Evolutionary conservation across 2,113 vertebrate genomes (phyloP).

Genomic region (Phyllopteryx taeniolatus): DNA sequence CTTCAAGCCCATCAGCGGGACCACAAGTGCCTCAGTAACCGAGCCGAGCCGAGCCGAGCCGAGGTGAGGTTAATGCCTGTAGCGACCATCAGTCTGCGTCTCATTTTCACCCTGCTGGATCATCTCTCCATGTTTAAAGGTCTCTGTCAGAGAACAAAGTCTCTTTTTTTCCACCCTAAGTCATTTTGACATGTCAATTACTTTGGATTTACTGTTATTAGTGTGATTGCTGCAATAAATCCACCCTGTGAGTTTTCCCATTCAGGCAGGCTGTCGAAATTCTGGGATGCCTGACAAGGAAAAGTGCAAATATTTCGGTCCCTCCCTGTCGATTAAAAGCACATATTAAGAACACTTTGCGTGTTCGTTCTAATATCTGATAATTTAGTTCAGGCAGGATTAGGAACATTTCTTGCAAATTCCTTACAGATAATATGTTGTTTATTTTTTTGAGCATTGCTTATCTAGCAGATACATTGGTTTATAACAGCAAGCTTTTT

Average conservation of each 20-base stretch:
- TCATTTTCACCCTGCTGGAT: constrained; percentile 56
- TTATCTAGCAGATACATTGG: constrained; percentile 42
- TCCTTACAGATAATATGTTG: neutral
- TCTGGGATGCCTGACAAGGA: constrained; percentile 39
- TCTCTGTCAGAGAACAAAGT: constrained; percentile 29
- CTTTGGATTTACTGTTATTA: constrained; percentile 67
- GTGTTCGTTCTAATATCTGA: constrained; percentile 1
- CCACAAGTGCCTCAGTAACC: constrained; percentile 44
- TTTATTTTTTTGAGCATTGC: constrained; percentile 12
- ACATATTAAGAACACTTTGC: neutral
- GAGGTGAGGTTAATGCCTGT: constrained; percentile 52
- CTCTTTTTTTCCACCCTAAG: constrained; percentile 29
- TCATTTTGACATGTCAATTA: constrained; percentile 65
- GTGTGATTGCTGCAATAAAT: constrained; percentile 57
- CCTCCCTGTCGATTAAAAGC: constrained; percentile 14
- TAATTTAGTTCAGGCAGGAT: neutral
- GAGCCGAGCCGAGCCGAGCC: constrained; percentile 44
- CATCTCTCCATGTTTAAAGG: constrained; percentile 38
- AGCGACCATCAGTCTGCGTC: constrained; percentile 58
- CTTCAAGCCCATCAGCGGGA: constrained; percentile 44
- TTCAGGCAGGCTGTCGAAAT: constrained; percentile 49
- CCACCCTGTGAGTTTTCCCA: constrained; percentile 39
- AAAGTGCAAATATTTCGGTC: constrained; percentile 26
- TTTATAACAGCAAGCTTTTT: constrained; percentile 34
- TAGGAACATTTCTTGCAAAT: neutral